Evolutionary conservation across 2,113 vertebrate genomes (phyloP).

Genomic region (Etheostoma cragini): DNA sequence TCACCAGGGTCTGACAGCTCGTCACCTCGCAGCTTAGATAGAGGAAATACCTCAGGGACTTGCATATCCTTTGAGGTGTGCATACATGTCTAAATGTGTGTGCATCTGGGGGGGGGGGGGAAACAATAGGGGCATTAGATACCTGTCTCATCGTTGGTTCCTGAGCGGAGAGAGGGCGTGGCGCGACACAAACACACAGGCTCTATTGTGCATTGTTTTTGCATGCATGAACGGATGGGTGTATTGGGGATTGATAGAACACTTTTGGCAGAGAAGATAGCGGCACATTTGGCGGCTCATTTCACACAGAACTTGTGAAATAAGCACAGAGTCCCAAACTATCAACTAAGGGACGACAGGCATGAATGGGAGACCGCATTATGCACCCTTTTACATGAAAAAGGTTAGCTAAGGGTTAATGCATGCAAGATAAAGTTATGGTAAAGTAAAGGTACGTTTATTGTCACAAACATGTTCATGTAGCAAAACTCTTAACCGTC

Average conservation of each 20-base stretch:
- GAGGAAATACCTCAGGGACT: constrained; percentile 73
- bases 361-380: not conserved
- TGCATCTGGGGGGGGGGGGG: not conserved
- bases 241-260: constrained; percentile 29
- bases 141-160: constrained; percentile 57
- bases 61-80: constrained; percentile 56
- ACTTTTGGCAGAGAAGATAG: constrained; percentile 12
- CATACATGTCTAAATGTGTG: constrained; percentile 41
- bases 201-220: constrained; percentile 72
- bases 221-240: constrained; percentile 20
- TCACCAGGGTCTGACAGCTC: constrained; percentile 67
- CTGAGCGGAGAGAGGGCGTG: constrained; percentile 36
- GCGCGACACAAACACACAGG: constrained; percentile 49
- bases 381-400: constrained; percentile 4
- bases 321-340: constrained; percentile 34
- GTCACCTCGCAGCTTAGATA: constrained; percentile 69
- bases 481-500: no score
- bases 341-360: not conserved
- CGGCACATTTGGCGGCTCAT: constrained; percentile 31
- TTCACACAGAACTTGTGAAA: constrained; percentile 31
- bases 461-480: no score
- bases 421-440: not conserved
- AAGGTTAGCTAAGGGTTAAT: not conserved
- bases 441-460: no score
- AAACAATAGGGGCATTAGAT: constrained; percentile 57